Evolutionary conservation across 2,888 invertebrate genomes (phyloP).

Genomic region (Schizotus pectinicornis): DNA sequence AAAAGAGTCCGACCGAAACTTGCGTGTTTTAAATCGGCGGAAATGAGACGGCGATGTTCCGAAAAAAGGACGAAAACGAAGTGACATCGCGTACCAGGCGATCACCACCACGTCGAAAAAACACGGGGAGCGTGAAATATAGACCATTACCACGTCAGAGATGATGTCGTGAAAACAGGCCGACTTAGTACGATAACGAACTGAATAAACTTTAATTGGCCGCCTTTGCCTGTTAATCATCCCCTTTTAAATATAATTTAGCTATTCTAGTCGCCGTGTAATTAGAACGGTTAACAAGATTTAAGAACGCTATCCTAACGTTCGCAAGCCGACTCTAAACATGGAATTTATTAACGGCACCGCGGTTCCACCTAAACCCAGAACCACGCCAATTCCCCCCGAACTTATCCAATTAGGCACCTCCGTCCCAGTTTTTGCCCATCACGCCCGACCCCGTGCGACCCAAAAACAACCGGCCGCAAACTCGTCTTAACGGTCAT

Average conservation of each 20-base stretch:
- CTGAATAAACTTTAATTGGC: conserved; percentile 34
- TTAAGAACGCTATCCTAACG: conserved; percentile 47
- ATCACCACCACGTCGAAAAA: conserved; percentile 24
- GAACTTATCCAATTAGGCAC: no score
- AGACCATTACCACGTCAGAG: conserved; percentile 49
- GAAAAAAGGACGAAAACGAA: conserved; percentile 52
- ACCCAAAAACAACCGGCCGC: no score
- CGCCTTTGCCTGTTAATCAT: conserved; percentile 43
- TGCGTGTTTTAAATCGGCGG: conserved; percentile 52
- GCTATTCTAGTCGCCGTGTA: conserved; percentile 45
- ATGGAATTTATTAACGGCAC: conserved; percentile 39
- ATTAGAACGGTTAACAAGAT: conserved; percentile 50
- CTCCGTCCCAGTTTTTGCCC: no score
- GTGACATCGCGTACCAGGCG: conserved; percentile 56
- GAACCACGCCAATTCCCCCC: no score
- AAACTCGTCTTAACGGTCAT: no score
- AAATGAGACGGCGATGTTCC: conserved; percentile 51
- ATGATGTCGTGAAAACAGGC: conserved; percentile 40
- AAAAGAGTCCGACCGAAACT: conserved; percentile 42
- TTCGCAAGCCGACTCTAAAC: conserved; percentile 42
- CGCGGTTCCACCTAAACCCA: no score
- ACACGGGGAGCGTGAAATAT: conserved; percentile 51
- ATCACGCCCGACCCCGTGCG: no score
- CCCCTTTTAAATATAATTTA: conserved; percentile 45
- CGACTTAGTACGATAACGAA: conserved; percentile 36